A percentile compares a stretch with the other conserved stretches of the same genome.
phyloP scores from a whole-genome alignment of 1,140 invertebrate species.

The Drosophila truncata region DNA sequence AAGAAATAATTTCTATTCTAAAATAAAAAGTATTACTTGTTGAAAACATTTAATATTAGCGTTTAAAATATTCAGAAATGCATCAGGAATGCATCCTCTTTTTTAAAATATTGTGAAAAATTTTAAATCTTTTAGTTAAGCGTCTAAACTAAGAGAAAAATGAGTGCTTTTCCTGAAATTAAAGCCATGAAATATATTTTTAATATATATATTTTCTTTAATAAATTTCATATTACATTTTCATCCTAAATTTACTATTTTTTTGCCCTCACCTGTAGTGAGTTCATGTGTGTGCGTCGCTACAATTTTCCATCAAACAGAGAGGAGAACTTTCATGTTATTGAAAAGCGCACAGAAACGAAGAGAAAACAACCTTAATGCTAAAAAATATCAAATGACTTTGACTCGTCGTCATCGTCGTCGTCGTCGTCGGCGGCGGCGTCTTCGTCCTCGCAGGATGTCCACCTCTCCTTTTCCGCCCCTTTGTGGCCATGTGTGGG shows the following conservation, averaged over 20 bases:
- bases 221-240: neutral
- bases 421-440: neutral
- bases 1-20: no score
- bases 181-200: no score
- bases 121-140: no score
- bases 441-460: slow-evolving; percentile 22
- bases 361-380: slow-evolving; percentile 65
- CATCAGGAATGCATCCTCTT: no score
- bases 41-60: neutral
- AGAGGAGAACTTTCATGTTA: slow-evolving; percentile 73
- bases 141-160: no score
- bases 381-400: slow-evolving; percentile 73
- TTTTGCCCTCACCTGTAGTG: neutral
- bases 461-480: neutral
- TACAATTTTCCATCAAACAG: slow-evolving; percentile 72
- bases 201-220: no score
- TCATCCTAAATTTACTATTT: neutral
- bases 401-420: slow-evolving; percentile 27
- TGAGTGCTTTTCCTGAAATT: no score
- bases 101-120: no score
- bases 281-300: slow-evolving; percentile 49
- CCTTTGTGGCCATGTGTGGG: slow-evolving; percentile 8
- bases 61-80: neutral
- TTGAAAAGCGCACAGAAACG: slow-evolving; percentile 67
- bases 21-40: neutral